Conservation (phyloP, 2,113 vertebrate species). For the Leptobrachium ailaonicum region DNA sequence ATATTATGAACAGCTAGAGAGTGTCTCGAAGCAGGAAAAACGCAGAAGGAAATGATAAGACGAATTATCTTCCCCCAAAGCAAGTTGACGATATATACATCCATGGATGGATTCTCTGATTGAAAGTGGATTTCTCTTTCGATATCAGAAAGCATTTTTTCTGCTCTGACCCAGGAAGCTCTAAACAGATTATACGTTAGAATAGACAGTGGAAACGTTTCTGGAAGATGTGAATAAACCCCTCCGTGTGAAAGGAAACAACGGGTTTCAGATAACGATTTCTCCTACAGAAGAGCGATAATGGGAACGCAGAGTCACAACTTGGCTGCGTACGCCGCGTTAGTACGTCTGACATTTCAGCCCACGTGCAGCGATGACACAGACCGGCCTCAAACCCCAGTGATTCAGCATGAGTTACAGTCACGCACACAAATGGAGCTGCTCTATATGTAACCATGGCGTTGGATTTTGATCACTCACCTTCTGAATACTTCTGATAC, state of each 20-base stretch:
- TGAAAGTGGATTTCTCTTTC: background rate
- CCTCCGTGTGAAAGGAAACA: too few relatives aligned
- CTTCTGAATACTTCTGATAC: conserved; percentile 23
- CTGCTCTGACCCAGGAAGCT: background rate
- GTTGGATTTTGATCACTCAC: background rate
- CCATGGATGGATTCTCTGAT: too few relatives aligned
- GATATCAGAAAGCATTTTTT: background rate
- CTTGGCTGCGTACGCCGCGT: conserved; percentile 25
- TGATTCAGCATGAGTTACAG: conserved; percentile 65
- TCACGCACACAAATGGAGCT: conserved; percentile 60
- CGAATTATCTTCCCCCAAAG: too few relatives aligned
- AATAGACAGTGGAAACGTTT: background rate
- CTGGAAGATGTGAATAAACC: background rate
- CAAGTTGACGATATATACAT: too few relatives aligned
- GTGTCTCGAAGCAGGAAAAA: too few relatives aligned
- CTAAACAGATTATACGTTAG: background rate
- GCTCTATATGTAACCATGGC: conserved; percentile 52
- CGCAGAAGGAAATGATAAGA: too few relatives aligned
- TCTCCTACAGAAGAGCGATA: background rate
- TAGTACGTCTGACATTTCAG: conserved; percentile 58
- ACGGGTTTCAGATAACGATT: background rate
- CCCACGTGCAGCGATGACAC: conserved; percentile 66
- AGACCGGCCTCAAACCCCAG: conserved; percentile 58
- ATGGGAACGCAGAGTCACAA: background rate
- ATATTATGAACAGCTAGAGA: too few relatives aligned